Evolutionary conservation across 2,113 vertebrate genomes (phyloP), one percentile per base, ranked within the genome.

Genomic region (Psilopogon haemacephalus): DNA sequence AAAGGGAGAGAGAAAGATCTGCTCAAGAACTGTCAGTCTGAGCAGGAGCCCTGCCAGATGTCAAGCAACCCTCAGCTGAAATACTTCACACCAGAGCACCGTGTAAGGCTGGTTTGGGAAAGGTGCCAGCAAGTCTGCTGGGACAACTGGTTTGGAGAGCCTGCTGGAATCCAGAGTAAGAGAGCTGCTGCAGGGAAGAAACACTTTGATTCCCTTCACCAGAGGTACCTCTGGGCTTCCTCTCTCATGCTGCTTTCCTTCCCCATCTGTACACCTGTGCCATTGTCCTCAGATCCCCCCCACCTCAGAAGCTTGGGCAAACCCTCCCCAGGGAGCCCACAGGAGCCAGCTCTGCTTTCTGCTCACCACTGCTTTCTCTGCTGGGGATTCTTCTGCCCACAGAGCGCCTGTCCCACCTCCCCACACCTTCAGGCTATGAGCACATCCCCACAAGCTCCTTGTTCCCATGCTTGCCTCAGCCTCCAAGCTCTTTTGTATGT

Each of bases 211-310:
- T 48, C 23, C 46, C 46, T 48, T 48, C 46, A 48, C 46, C 46
- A 48, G 46, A 48, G 21, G 21, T 12, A 12, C 46, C 46, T 48
- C 46, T 48, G 21, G 11, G 21, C 21, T 48, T 48, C 46, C 46
- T 48, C 46, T 48, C 46, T 21, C 46, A 48, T 48, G 46, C 21
- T 48, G 46, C 46, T 24, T 24, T 28, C 56, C 62, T 37, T 4
- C 50, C 10, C 17, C 3, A 0, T 2, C 46, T 5, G 3, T 63
- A 71, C 30, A 42, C 21, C 23, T 0, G 0, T 15, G 15, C 2
- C 42, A 6, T 4, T 5, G 26, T 26, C 88, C 67, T 23, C 33
- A 42, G 50, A 15, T 3, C 19, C 3, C 38, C 26, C 20, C 21
- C 46, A 48, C 21, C 58, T 4, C 3, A 13, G 12, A 38, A 15